phyloP scores from a whole-genome alignment of 2,888 invertebrate genomes.

The Chrysodeixis includens region DNA sequence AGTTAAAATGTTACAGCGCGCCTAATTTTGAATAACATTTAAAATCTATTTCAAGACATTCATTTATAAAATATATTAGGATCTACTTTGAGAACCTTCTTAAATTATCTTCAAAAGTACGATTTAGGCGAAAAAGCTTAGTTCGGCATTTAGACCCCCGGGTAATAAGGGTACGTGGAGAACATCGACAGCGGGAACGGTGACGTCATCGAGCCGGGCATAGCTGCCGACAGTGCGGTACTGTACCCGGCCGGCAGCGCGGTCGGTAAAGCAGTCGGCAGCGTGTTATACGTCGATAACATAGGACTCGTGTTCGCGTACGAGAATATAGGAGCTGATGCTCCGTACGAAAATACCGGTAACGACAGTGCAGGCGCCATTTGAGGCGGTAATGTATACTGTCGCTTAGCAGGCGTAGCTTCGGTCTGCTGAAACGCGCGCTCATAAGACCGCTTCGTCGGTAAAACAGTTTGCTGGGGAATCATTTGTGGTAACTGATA shows the following conservation, averaged over 20 bases:
- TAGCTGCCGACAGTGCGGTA: constrained; percentile 71
- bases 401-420: constrained; percentile 84
- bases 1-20: constrained; percentile 5
- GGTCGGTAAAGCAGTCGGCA: constrained; percentile 72
- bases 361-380: constrained; percentile 78
- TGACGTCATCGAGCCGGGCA: constrained; percentile 71
- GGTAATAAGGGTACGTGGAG: constrained; percentile 77
- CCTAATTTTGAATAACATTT: background rate
- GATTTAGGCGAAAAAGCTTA: background rate
- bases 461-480: constrained; percentile 74
- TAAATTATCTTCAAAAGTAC: background rate
- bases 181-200: constrained; percentile 80
- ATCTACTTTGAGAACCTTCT: background rate
- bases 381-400: constrained; percentile 79
- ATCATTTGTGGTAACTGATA: constrained; percentile 69
- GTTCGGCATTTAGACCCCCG: constrained; percentile 45
- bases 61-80: background rate
- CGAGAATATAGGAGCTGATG: constrained; percentile 80
- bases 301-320: constrained; percentile 80
- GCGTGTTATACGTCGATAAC: constrained; percentile 75
- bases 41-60: background rate
- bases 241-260: constrained; percentile 79
- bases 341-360: constrained; percentile 88
- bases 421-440: constrained; percentile 91
- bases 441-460: constrained; percentile 92